These are phyloP conservation scores for Macrophya annulata DNA, from an alignment of 2,888 invertebrate species.

Conservation along the genomic window DNA sequence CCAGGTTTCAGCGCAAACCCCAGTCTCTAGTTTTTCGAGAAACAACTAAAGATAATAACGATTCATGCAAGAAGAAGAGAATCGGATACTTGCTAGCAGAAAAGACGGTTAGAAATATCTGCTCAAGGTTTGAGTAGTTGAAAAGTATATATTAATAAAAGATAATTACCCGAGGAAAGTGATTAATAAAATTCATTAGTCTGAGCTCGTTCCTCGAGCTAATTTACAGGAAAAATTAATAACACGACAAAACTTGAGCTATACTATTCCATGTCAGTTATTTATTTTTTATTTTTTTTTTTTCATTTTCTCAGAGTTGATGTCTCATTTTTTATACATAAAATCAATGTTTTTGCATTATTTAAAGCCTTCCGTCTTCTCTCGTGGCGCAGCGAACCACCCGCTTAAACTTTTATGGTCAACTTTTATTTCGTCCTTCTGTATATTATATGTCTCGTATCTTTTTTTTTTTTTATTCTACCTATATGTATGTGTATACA, in stretches of 20 bases:
- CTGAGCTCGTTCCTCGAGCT: background rate
- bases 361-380: constrained; percentile 62
- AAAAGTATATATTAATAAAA: background rate
- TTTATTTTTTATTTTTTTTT: background rate
- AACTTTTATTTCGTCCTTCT: constrained; percentile 39
- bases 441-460: background rate
- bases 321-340: constrained; percentile 63
- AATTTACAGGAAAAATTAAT: constrained; percentile 23
- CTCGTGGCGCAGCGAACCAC: background rate
- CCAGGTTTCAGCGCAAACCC: background rate
- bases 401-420: constrained; percentile 32
- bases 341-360: constrained; percentile 74
- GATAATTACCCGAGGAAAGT: constrained; percentile 8
- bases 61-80: background rate
- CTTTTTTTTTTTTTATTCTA: background rate
- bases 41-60: background rate
- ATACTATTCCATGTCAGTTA: background rate
- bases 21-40: background rate
- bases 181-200: constrained; percentile 30
- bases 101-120: background rate
- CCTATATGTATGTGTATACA: background rate
- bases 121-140: background rate
- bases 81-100: background rate
- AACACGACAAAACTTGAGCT: constrained; percentile 24
- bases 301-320: background rate